Evolutionary conservation across 1,140 invertebrate genomes (phyloP).

Genomic region (Pseudomyrmex gracilis): DNA sequence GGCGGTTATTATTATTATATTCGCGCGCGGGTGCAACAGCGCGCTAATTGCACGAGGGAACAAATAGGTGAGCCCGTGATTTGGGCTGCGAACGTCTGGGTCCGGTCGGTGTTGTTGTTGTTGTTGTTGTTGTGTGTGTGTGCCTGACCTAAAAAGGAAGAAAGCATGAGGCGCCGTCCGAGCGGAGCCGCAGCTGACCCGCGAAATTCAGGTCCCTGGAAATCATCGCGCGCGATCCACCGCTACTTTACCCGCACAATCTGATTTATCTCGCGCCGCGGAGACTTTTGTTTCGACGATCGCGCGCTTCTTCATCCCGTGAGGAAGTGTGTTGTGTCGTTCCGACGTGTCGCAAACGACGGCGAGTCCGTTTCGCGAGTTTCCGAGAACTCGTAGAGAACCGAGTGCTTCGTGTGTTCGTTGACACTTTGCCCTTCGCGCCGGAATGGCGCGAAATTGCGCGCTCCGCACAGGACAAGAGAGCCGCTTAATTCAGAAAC

Average conservation of each 20-base stretch:
- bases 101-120: background rate
- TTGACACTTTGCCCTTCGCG: conserved; percentile 64
- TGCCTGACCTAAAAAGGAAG: conserved; percentile 64
- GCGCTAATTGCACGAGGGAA: conserved; percentile 56
- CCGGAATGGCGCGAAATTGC: conserved; percentile 47
- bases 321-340: too few relatives aligned
- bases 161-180: conserved; percentile 64
- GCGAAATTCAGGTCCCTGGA: conserved; percentile 47
- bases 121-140: too few relatives aligned
- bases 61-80: conserved; percentile 31
- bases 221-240: background rate
- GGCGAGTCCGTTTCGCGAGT: background rate
- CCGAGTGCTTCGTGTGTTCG: conserved; percentile 53
- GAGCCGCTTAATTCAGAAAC: conserved; percentile 60
- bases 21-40: conserved; percentile 24
- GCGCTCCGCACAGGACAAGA: background rate
- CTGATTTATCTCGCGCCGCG: background rate
- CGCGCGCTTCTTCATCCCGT: too few relatives aligned
- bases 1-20: conserved; percentile 5
- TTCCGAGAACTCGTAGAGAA: background rate
- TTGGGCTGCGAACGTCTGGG: conserved; percentile 50
- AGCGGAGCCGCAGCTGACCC: conserved; percentile 61
- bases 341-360: conserved; percentile 1
- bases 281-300: too few relatives aligned
- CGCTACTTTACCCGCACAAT: background rate